Conservation (phyloP, 2,113 vertebrate genomes). For the Salvelinus fontinalis region DNA sequence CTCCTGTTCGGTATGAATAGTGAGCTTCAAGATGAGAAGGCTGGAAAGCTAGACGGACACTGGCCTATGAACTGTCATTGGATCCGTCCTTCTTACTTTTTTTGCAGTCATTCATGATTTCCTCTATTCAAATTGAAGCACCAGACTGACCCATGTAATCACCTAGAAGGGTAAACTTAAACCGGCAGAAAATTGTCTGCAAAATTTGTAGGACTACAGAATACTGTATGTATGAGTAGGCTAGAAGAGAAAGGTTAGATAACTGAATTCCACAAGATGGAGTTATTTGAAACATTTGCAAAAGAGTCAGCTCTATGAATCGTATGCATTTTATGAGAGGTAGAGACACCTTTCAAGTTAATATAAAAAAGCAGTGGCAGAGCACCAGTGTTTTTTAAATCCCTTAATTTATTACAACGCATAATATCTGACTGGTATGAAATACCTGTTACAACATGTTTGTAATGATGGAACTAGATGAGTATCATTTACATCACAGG, state of each 20-base stretch:
- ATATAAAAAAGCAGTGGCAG: slow-evolving; percentile 40
- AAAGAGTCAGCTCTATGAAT: slow-evolving; percentile 31
- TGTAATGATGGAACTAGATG: slow-evolving; percentile 39
- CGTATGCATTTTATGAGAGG: slow-evolving; percentile 26
- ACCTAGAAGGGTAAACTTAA: background rate
- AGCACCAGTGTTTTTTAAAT: slow-evolving; percentile 51
- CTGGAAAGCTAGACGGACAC: slow-evolving; percentile 5
- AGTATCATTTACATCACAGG: slow-evolving; percentile 27
- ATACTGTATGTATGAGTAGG: slow-evolving; percentile 12
- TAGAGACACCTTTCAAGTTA: slow-evolving; percentile 22
- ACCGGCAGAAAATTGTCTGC: slow-evolving; percentile 13
- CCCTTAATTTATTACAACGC: slow-evolving; percentile 18
- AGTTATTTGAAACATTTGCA: slow-evolving; percentile 36
- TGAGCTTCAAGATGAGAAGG: too few species aligned
- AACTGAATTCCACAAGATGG: slow-evolving; percentile 1
- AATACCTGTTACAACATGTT: slow-evolving; percentile 44
- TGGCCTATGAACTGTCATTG: slow-evolving; percentile 29
- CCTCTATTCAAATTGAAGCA: background rate
- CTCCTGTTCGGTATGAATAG: too few species aligned
- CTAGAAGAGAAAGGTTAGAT: background rate
- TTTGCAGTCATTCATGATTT: background rate
- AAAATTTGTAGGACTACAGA: slow-evolving; percentile 1
- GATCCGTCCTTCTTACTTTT: slow-evolving; percentile 58
- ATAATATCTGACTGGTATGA: slow-evolving; percentile 27
- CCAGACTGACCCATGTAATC: slow-evolving; percentile 8